A percentile compares a stretch with the other conserved stretches of the same genome.
phyloP scores from a whole-genome alignment of 2,888 invertebrate species.

The Seladonia tumulorum region DNA sequence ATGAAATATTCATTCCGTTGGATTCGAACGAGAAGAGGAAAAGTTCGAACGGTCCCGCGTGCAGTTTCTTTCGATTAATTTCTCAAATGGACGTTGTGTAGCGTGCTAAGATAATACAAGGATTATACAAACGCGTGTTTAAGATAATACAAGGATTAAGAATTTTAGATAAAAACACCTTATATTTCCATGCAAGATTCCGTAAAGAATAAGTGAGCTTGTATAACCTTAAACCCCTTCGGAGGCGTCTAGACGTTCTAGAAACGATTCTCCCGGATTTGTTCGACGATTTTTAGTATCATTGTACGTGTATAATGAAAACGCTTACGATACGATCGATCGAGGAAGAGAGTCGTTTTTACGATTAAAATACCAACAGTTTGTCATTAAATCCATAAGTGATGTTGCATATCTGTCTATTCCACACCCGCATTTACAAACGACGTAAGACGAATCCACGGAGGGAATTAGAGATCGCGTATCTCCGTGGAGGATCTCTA shows the following conservation, averaged over 20 bases:
- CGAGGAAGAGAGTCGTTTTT: slow-evolving; percentile 31
- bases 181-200: slow-evolving; percentile 65
- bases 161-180: slow-evolving; percentile 63
- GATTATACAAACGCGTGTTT: slow-evolving; percentile 42
- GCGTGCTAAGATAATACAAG: slow-evolving; percentile 68
- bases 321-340: slow-evolving; percentile 19
- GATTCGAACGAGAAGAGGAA: slow-evolving; percentile 36
- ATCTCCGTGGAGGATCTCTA: background rate
- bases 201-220: slow-evolving; percentile 66
- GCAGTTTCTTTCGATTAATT: slow-evolving; percentile 61
- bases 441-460: background rate
- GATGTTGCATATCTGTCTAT: slow-evolving; percentile 55
- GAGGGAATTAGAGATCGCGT: background rate
- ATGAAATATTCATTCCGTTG: slow-evolving; percentile 59
- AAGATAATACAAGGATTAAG: slow-evolving; percentile 68
- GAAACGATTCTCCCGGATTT: slow-evolving; percentile 31
- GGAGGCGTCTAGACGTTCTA: slow-evolving; percentile 45
- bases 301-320: slow-evolving; percentile 10
- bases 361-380: slow-evolving; percentile 36
- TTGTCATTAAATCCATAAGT: slow-evolving; percentile 46
- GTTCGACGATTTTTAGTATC: slow-evolving; percentile 32
- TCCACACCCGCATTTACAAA: slow-evolving; percentile 23
- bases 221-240: slow-evolving; percentile 57
- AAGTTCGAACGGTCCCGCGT: slow-evolving; percentile 63
- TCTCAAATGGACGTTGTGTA: slow-evolving; percentile 63